A percentile compares a stretch with the other conserved stretches of the same genome.
phyloP scores from a whole-genome alignment of 2,888 invertebrate species.

The Thecophora atra region DNA sequence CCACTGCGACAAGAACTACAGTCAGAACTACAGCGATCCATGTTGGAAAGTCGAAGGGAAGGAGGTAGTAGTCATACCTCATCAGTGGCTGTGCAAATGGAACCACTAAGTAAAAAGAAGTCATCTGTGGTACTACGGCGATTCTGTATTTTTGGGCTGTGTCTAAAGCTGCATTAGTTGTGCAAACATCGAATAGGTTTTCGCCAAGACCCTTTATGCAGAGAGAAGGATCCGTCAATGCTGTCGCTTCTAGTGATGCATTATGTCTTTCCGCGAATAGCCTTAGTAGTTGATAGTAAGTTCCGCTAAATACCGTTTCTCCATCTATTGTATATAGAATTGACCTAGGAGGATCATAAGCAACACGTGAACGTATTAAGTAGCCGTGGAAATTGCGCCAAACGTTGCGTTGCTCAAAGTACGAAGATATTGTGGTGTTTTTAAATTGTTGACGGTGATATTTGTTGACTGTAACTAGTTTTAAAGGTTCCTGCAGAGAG shows the following conservation, averaged over 20 bases:
- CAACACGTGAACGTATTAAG: background rate
- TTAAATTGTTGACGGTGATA: conserved; percentile 6
- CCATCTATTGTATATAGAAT: conserved; percentile 13
- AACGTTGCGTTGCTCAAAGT: conserved; percentile 10
- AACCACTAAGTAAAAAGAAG: conserved; percentile 17
- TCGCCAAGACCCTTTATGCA: background rate
- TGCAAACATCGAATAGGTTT: conserved; percentile 25
- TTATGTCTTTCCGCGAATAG: conserved; percentile 31
- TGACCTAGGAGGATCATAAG: conserved; percentile 31
- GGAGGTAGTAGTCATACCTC: conserved; percentile 10
- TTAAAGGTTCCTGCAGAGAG: background rate
- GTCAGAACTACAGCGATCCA: no score
- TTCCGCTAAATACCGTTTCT: conserved; percentile 13
- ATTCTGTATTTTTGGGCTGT: background rate
- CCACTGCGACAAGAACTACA: no score
- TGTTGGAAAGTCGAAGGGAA: conserved; percentile 20
- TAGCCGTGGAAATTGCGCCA: conserved; percentile 1
- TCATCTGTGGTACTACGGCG: conserved; percentile 16
- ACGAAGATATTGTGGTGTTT: background rate
- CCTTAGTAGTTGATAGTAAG: background rate
- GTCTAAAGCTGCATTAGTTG: background rate
- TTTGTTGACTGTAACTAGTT: background rate
- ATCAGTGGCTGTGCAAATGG: conserved; percentile 13
- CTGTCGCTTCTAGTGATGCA: conserved; percentile 13
- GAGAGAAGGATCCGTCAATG: conserved; percentile 19